These are phyloP conservation scores for Cheilosia grossa DNA, from an alignment of 2,888 invertebrate genomes.

Conservation along the genomic window DNA sequence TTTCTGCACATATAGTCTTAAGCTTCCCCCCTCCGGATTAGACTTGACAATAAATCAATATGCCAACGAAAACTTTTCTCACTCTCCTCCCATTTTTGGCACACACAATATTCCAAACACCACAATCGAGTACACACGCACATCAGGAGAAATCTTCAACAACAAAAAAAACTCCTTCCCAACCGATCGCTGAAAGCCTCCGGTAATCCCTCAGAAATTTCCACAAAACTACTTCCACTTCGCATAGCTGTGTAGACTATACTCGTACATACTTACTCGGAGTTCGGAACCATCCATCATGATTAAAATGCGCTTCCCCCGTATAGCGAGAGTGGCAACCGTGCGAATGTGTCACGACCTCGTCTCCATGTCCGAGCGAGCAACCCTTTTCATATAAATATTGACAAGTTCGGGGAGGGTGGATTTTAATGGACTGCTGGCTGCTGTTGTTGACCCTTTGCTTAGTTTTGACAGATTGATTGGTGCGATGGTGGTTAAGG, in stretches of 20 bases:
- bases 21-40: constrained; percentile 49
- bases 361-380: not conserved
- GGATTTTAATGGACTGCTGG: constrained; percentile 67
- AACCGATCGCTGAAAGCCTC: constrained; percentile 60
- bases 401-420: constrained; percentile 62
- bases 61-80: constrained; percentile 68
- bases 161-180: constrained; percentile 40
- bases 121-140: constrained; percentile 10
- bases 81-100: constrained; percentile 11
- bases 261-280: not conserved
- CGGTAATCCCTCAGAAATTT: constrained; percentile 68
- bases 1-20: constrained; percentile 33
- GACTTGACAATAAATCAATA: constrained; percentile 73
- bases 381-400: constrained; percentile 69
- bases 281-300: constrained; percentile 65
- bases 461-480: constrained; percentile 64
- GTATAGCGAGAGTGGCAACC: constrained; percentile 43
- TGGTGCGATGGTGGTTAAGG: constrained; percentile 24
- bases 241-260: not conserved
- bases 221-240: constrained; percentile 42
- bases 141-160: constrained; percentile 39
- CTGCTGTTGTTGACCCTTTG: constrained; percentile 61
- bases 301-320: constrained; percentile 69
- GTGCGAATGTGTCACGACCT: constrained; percentile 59
- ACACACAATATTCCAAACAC: constrained; percentile 21